Percentiles rank a stretch among this genome's conserved stretches.
Evolutionary conservation across 2,888 invertebrate species (phyloP).

Genomic region (Tipula confusa): DNA sequence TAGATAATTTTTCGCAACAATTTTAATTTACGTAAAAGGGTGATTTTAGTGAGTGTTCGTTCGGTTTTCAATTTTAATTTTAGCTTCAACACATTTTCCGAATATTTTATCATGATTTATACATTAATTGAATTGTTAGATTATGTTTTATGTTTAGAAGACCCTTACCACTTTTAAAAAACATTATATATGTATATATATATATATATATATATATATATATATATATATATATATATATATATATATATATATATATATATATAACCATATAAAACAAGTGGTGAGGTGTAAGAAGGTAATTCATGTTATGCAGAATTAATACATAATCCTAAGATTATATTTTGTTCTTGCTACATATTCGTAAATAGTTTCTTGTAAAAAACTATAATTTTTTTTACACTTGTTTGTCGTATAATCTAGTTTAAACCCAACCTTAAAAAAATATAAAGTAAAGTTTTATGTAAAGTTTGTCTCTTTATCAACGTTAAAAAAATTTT

Average conservation of each 20-base stretch:
- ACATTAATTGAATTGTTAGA: slow-evolving; percentile 12
- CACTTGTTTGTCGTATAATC: not conserved
- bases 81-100: not conserved
- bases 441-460: not conserved
- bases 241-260: no score
- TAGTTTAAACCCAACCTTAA: not conserved
- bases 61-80: slow-evolving; percentile 3
- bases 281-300: not conserved
- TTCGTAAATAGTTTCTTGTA: not conserved
- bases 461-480: no score
- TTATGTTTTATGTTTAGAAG: not conserved
- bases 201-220: no score
- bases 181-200: no score
- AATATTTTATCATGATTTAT: slow-evolving; percentile 20
- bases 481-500: no score
- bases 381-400: not conserved
- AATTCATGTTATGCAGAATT: not conserved
- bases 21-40: not conserved
- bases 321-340: not conserved
- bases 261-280: no score
- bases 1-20: not conserved
- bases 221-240: no score
- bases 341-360: not conserved
- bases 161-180: not conserved
- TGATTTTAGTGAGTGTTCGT: not conserved